phyloP scores from a whole-genome alignment of 2,113 vertebrate genomes.

The Lethenteron camtschaticum region DNA sequence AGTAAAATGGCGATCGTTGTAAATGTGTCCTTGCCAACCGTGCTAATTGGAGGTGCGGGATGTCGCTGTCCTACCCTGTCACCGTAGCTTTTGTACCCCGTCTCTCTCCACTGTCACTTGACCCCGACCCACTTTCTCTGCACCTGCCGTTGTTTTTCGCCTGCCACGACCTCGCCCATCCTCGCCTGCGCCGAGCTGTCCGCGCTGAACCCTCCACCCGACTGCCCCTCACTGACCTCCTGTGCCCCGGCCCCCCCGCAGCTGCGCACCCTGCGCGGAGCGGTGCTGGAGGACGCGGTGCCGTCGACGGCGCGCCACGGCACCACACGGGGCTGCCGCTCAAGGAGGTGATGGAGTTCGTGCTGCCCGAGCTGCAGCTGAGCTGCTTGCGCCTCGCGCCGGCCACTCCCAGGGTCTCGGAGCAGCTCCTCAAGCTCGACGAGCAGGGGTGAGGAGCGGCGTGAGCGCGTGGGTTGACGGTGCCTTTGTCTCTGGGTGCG shows the following conservation, averaged over 20 bases:
- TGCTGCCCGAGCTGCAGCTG: slow-evolving; percentile 49
- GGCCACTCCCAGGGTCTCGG: slow-evolving; percentile 46
- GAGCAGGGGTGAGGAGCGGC: slow-evolving; percentile 48
- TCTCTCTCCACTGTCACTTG: too few relatives aligned
- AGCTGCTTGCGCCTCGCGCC: slow-evolving; percentile 50
- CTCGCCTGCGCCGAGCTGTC: too few relatives aligned
- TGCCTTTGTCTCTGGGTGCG: neutral
- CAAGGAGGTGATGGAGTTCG: slow-evolving; percentile 54
- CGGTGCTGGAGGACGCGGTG: slow-evolving; percentile 52
- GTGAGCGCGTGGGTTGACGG: neutral
- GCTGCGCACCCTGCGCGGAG: slow-evolving; percentile 59
- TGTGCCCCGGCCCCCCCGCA: slow-evolving; percentile 12
- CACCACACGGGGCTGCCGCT: slow-evolving; percentile 42
- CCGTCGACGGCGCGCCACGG: slow-evolving; percentile 43
- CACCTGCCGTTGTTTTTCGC: too few relatives aligned
- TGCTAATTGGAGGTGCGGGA: too few relatives aligned
- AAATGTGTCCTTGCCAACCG: too few relatives aligned
- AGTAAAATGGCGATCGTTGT: too few relatives aligned
- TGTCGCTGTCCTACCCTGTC: too few relatives aligned
- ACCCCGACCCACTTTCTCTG: too few relatives aligned
- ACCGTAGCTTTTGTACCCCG: too few relatives aligned
- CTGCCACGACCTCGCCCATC: too few relatives aligned
- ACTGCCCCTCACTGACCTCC: too few relatives aligned
- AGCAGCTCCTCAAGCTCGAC: slow-evolving; percentile 78
- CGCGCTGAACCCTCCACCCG: too few relatives aligned